Conservation (phyloP, 30 jellyfish, hydroid and myxozoan species). For the Aurelia aurita region DNA sequence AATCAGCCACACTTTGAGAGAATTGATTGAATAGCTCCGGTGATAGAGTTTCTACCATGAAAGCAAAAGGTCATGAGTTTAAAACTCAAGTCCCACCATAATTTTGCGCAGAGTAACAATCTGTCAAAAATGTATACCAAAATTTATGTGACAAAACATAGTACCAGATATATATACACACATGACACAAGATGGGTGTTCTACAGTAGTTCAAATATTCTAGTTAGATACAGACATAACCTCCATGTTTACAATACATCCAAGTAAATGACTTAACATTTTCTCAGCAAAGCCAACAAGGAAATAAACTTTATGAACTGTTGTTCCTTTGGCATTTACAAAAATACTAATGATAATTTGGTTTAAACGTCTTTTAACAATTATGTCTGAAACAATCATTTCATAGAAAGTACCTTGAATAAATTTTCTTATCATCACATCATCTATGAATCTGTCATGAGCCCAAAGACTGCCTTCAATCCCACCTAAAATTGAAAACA, state of each 20-base stretch:
- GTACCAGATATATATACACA: too few species aligned
- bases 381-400: slow-evolving; percentile 74
- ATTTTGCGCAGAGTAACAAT: too few species aligned
- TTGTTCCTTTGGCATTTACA: slow-evolving; percentile 80
- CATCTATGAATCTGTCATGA: slow-evolving; percentile 90
- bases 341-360: slow-evolving; percentile 77
- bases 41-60: too few species aligned
- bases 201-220: not conserved
- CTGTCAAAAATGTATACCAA: too few species aligned
- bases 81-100: too few species aligned
- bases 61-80: too few species aligned
- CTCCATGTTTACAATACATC: slow-evolving; percentile 89
- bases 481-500: slow-evolving; percentile 71
- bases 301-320: slow-evolving; percentile 81
- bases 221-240: slow-evolving; percentile 76
- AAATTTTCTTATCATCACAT: slow-evolving; percentile 85
- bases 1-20: too few species aligned
- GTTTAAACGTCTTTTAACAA: slow-evolving; percentile 86
- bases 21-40: too few species aligned
- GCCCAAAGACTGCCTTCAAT: slow-evolving; percentile 96
- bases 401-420: slow-evolving; percentile 95
- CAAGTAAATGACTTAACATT: slow-evolving; percentile 76
- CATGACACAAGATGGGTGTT: too few species aligned
- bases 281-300: slow-evolving; percentile 84
- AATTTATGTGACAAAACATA: too few species aligned